Percentiles rank a stretch among this genome's conserved stretches.
phyloP scores from a whole-genome alignment of 37 sponge, comb jelly and placozoan species.

The Amphimedon queenslandica region DNA sequence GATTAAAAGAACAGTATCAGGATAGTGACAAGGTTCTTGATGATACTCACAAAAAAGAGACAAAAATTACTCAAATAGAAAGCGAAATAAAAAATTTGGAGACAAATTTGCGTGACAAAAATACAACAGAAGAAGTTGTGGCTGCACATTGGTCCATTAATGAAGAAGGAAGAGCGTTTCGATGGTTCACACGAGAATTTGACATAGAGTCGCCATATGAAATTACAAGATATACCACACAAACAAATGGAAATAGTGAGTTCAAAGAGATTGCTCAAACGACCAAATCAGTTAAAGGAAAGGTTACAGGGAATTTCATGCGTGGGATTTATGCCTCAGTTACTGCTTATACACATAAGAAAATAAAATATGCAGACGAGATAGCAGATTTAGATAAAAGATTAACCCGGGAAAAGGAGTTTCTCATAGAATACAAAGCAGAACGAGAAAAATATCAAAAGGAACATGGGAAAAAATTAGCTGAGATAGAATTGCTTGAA shows the following conservation, averaged over 20 bases:
- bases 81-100: background rate
- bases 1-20: background rate
- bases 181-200: background rate
- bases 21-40: background rate
- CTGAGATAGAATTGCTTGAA: background rate
- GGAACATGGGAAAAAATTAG: background rate
- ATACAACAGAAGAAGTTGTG: background rate
- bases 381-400: background rate
- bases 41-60: background rate
- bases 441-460: background rate
- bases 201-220: background rate
- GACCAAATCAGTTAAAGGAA: background rate
- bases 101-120: background rate
- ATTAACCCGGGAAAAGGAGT: background rate
- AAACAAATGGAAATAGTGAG: background rate
- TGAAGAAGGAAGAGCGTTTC: background rate
- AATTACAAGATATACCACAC: background rate
- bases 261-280: background rate
- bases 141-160: background rate
- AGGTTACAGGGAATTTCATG: background rate
- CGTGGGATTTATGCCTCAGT: slow-evolving; percentile 4
- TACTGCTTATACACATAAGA: background rate
- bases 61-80: background rate
- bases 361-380: background rate
- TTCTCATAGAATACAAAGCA: background rate